Conservation (phyloP, 2,888 invertebrate species). For the Diploptera punctata region DNA sequence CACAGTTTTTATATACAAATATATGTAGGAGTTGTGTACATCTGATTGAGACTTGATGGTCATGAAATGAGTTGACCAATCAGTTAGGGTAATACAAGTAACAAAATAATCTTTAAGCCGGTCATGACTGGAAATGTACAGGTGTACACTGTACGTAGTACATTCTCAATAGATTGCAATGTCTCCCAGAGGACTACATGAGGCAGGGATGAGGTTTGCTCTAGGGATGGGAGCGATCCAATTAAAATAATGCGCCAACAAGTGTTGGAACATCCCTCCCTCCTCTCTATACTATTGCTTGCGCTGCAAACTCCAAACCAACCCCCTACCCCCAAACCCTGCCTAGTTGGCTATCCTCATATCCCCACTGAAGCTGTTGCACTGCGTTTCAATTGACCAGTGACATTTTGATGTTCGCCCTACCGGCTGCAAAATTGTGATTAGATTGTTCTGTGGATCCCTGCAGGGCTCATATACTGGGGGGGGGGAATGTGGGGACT, state of each 20-base stretch:
- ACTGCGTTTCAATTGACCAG: constrained; percentile 45
- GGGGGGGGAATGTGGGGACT: constrained; percentile 49
- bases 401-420: constrained; percentile 44
- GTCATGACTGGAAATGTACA: not conserved
- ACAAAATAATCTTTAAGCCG: not conserved
- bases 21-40: no score
- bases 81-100: no score
- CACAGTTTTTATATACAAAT: no score
- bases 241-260: constrained; percentile 46
- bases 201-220: not conserved
- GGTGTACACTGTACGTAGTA: not conserved
- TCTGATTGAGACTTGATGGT: no score
- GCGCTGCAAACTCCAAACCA: constrained; percentile 29
- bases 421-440: constrained; percentile 46
- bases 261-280: constrained; percentile 37
- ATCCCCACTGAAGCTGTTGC: constrained; percentile 22
- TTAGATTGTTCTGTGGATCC: constrained; percentile 45
- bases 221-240: constrained; percentile 37
- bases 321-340: not conserved
- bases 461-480: constrained; percentile 41
- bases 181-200: constrained; percentile 27
- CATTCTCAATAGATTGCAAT: constrained; percentile 40
- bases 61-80: no score
- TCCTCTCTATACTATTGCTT: constrained; percentile 20
- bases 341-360: not conserved